Base-by-base conservation (phyloP, 1,140 invertebrate species). In the Matsumurasca onukii region DNA sequence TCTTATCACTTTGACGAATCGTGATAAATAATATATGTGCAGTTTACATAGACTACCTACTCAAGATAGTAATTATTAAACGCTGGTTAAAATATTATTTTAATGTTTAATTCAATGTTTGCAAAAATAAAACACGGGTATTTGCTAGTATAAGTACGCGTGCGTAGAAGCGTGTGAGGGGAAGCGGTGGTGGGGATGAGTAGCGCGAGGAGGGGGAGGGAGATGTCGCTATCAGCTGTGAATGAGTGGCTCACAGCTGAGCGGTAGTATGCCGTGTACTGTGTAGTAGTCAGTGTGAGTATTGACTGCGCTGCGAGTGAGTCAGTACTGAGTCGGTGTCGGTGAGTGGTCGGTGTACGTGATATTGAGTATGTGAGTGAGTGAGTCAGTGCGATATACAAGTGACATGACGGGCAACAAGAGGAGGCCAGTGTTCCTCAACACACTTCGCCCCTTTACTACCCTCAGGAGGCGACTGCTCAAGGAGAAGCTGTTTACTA, bases 401-500 rank as follows among this genome's bases (percentile, higher is more conserved):
- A 17, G 55, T 59, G 55, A 25, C 15, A 70, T 66, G 63, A 70
- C 63, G 20, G 39, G 31, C 1, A 20, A 45, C 20, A 64, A 65
- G 25, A 52, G 57, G n/a, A 59, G 55, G 17, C 63, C 48, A 13
- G 27, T 39, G n/a, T 34, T 70, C 17, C 17, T 68, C 20, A 64
- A 20, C 25, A 39, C 51, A 22, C 64, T 71, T 0, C 45, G 64
- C n/a, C 63, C 70, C 9, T 66, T 71, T 25, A 63, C 61, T 15
- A 66, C 83, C 3, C 73, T 85, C 55, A 82, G 84, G 72, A 78
- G 82, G 64, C 79, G 82, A 69, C 80, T 85, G 70, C 77, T 84
- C 69, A 81, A 83, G 71, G 82, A 84, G 72, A 84, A 85, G 76
- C 80, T 84, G 68, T 78, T 83, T 66, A 84, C 82, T 81, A 85